Conservation (phyloP, 2,888 invertebrate genomes). For the Lasioglossum vierecki region DNA sequence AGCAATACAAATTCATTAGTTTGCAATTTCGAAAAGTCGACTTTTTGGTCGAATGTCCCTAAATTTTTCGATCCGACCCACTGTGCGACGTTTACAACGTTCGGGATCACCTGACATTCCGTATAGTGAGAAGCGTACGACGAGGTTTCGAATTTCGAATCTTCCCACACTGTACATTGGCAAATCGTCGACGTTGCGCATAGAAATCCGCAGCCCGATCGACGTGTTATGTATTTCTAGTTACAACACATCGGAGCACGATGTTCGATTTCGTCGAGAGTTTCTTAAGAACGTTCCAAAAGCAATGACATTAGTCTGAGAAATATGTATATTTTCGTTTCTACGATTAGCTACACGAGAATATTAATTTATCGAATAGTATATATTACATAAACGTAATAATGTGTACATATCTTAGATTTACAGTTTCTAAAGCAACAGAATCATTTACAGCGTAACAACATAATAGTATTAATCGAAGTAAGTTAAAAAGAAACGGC, state of each 20-base stretch:
- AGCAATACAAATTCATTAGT: too few relatives aligned
- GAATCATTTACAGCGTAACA: background rate
- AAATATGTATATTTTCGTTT: background rate
- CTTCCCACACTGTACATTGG: background rate
- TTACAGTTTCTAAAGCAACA: background rate
- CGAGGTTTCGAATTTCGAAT: background rate
- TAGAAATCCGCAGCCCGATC: background rate
- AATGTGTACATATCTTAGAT: slow-evolving; percentile 11
- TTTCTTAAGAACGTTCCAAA: background rate
- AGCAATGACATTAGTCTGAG: background rate
- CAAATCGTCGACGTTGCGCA: background rate
- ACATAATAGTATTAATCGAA: slow-evolving; percentile 7
- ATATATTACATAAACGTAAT: background rate
- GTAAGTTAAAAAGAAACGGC: background rate
- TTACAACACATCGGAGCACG: background rate
- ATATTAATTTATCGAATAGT: slow-evolving; percentile 4
- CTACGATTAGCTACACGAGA: background rate
- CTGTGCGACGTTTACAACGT: background rate
- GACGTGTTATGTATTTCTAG: background rate
- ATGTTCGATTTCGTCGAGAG: background rate
- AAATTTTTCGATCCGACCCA: too few relatives aligned
- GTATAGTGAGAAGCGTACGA: background rate
- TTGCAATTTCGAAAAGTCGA: too few relatives aligned
- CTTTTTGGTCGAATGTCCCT: too few relatives aligned
- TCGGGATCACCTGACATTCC: background rate